Evolutionary conservation across 2,113 vertebrate genomes (phyloP), one percentile per base, ranked within the genome.

Genomic region (Sarotherodon lohbergeri): DNA sequence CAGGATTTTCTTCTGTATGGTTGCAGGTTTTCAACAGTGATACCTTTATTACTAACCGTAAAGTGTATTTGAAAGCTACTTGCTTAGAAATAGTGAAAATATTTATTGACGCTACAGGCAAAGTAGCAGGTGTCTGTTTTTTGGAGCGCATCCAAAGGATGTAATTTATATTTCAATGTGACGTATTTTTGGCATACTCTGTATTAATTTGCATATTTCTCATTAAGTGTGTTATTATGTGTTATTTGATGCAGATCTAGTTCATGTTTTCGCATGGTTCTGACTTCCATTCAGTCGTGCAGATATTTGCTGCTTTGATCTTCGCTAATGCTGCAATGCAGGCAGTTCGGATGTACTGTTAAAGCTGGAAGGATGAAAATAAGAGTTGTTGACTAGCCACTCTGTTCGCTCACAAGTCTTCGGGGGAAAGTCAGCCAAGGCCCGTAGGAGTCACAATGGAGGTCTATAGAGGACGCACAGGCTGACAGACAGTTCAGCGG

Each of bases 401-500:
- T 82, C 80, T 59, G 66, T 91, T 66, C 32, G 7, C 83, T 80
- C 52, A 1, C 84, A 36, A 85, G 88, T 89, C 80, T 89, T 73
- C 82, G 4, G 88, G 82, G 43, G 55, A 73, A 55, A 82, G 41
- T 85, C n/a, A 1, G 41, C 19, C 27, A 86, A 86, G 82, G 59
- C 86, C 55, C 9, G 3, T 19, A 52, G 87, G 90, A 90, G 79
- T 90, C 89, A 92, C 89, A 93, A 83, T 88, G 80, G 86, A 83
- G 81, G 88, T 83, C 91, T 82, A 48, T 86, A 83, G 86, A 57
- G 84, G 82, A 91, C 90, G 82, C 79, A 14, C 87, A 82, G 90
- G 86, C 81, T 52, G 41, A 81, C 89, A 89, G 85, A 89, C 88
- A 89, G 89, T 92, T 91, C 82, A 92, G 57, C 56, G 83, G 91